Conservation (phyloP, 1,140 invertebrate species). For the Agrilus planipennis region DNA sequence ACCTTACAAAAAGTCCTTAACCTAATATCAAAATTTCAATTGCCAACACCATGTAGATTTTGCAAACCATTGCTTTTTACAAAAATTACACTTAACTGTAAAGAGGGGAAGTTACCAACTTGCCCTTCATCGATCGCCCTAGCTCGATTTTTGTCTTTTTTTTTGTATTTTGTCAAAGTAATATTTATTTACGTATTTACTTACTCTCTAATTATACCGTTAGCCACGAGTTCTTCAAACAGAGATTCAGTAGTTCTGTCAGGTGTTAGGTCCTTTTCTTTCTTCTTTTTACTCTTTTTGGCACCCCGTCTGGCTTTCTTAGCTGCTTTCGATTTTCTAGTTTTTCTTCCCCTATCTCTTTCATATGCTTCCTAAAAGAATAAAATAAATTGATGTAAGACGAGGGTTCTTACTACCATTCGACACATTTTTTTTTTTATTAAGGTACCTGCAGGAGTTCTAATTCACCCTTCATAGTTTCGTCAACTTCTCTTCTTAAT, state of each 20-base stretch:
- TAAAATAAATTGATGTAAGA: neutral
- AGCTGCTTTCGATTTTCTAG: conserved; percentile 61
- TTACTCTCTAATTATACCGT: conserved; percentile 74
- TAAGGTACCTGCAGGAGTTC: conserved; percentile 56
- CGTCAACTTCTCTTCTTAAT: conserved; percentile 71
- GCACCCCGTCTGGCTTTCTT: conserved; percentile 70
- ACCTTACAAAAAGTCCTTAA: too few species aligned
- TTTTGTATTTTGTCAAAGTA: neutral
- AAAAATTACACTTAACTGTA: too few species aligned
- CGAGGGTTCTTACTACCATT: neutral
- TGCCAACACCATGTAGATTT: too few species aligned
- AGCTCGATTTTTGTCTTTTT: too few species aligned
- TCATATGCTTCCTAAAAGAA: conserved; percentile 52
- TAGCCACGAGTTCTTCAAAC: conserved; percentile 81
- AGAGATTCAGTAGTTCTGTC: conserved; percentile 81
- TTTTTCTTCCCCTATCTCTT: conserved; percentile 56
- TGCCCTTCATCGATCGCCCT: too few species aligned
- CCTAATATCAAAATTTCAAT: too few species aligned
- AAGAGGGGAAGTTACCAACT: too few species aligned
- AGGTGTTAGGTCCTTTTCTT: conserved; percentile 91
- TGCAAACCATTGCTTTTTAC: too few species aligned
- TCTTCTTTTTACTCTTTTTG: conserved; percentile 83
- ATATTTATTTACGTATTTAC: neutral
- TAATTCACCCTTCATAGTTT: conserved; percentile 72
- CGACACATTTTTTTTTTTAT: neutral